Evolutionary conservation across 2,888 invertebrate genomes (phyloP).

Genomic region (Dryobotodes eremita): DNA sequence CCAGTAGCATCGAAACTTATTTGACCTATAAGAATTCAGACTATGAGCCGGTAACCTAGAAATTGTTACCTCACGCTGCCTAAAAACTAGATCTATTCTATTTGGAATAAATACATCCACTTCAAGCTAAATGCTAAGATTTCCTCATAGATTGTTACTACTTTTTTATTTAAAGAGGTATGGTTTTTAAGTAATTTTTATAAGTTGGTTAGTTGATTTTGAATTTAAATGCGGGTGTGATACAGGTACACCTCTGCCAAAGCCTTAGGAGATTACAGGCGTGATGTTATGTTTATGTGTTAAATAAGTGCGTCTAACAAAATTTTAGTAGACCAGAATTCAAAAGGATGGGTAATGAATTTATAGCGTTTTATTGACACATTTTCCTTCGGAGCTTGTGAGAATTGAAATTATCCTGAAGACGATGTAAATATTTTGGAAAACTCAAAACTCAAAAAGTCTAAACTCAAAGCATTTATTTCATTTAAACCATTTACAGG

Average conservation of each 20-base stretch:
- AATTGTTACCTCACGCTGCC: constrained; percentile 55
- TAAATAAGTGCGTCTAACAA: neutral
- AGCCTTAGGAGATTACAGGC: neutral
- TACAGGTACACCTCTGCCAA: neutral
- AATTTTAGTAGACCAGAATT: neutral
- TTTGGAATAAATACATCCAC: constrained; percentile 47
- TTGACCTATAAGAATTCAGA: constrained; percentile 54
- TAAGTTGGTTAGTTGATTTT: neutral
- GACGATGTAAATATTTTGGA: neutral
- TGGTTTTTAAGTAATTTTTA: neutral
- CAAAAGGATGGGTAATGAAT: neutral
- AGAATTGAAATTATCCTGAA: neutral
- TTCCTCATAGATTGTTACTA: constrained; percentile 18
- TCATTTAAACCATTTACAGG: too few relatives aligned
- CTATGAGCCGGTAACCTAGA: constrained; percentile 60
- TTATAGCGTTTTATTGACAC: neutral
- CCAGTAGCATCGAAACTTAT: constrained; percentile 49
- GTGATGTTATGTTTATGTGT: neutral
- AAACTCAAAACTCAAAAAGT: too few relatives aligned
- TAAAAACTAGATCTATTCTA: constrained; percentile 35
- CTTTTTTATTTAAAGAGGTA: neutral
- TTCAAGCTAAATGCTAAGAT: constrained; percentile 33
- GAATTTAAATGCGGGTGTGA: neutral
- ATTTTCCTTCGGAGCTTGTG: neutral
- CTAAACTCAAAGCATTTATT: too few relatives aligned